Evolutionary conservation across 2,797 vertebrate genomes (phyloP).

Genomic region (Aphelocoma californica): DNA sequence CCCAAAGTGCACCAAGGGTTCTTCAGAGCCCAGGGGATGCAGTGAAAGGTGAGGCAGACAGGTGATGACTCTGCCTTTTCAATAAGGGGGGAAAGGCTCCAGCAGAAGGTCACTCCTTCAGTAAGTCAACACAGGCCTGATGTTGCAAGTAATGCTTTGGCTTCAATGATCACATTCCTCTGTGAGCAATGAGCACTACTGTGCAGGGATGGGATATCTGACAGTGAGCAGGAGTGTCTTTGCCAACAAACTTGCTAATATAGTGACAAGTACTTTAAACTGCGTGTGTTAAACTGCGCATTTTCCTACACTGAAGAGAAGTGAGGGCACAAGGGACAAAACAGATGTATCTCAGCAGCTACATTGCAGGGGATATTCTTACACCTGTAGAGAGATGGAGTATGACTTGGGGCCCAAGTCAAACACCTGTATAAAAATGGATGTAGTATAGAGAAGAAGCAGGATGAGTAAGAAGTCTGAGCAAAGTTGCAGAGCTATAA

Average conservation of each 20-base stretch:
- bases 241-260: neutral
- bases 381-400: neutral
- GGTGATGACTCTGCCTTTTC: neutral
- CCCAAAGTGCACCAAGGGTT: neutral
- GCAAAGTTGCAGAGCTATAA: neutral
- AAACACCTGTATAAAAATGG: neutral
- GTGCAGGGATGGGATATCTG: neutral
- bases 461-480: neutral
- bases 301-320: neutral
- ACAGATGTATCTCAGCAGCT: neutral
- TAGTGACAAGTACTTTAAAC: neutral
- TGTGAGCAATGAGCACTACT: neutral
- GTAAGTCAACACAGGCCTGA: neutral
- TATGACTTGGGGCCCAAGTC: neutral
- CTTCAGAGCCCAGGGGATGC: neutral
- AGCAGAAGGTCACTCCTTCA: neutral
- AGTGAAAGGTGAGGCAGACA: neutral
- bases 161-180: no score
- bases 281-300: rapidly evolving
- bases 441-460: neutral
- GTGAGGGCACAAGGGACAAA: neutral
- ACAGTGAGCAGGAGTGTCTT: neutral
- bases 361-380: neutral
- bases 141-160: neutral
- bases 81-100: neutral